Conservation (phyloP, 2,888 invertebrate genomes). For the Eurois occulta region DNA sequence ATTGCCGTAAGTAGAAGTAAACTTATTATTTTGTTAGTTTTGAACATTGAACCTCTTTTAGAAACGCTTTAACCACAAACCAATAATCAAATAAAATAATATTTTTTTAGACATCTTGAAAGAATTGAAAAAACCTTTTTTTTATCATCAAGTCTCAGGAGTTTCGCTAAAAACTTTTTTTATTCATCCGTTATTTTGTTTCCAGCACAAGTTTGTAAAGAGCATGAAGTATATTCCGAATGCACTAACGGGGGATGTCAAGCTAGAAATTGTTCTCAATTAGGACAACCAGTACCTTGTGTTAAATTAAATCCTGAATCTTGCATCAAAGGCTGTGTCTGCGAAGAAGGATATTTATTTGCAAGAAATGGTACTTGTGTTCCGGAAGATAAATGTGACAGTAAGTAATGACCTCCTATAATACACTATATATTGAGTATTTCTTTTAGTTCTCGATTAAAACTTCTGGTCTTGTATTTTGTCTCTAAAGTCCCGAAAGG, state of each 20-base stretch:
- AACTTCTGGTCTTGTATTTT: not conserved
- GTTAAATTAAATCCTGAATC: slow-evolving; percentile 60
- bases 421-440: too few relatives aligned
- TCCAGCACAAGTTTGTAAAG: slow-evolving; percentile 65
- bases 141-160: too few relatives aligned
- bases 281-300: slow-evolving; percentile 70
- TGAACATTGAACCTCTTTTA: not conserved
- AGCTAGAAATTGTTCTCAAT: slow-evolving; percentile 71
- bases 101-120: not conserved
- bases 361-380: slow-evolving; percentile 72
- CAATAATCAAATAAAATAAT: not conserved
- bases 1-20: slow-evolving; percentile 68
- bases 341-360: slow-evolving; percentile 70
- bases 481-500: too few relatives aligned
- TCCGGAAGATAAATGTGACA: slow-evolving; percentile 68
- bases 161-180: not conserved
- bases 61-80: not conserved
- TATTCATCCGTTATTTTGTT: not conserved
- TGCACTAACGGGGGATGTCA: slow-evolving; percentile 75
- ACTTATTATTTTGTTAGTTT: not conserved
- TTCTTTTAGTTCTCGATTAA: not conserved
- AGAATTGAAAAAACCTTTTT: not conserved
- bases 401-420: slow-evolving; percentile 59
- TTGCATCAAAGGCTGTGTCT: slow-evolving; percentile 75
- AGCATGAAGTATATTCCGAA: slow-evolving; percentile 70